Conservation (phyloP, 2,797 vertebrate species). For the Phrynocephalus guinanensis region DNA sequence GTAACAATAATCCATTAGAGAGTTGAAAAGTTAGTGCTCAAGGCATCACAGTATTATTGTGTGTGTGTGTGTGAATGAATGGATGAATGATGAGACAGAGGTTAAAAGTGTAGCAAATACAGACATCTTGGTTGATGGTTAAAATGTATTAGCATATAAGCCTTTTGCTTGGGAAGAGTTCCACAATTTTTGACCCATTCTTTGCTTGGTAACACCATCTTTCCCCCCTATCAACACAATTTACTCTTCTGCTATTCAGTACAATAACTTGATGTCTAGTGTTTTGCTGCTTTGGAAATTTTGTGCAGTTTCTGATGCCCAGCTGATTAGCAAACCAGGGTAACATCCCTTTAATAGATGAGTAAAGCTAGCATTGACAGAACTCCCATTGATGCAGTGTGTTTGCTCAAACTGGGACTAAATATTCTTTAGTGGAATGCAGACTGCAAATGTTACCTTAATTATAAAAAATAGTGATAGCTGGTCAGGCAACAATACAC, state of each 20-base stretch:
- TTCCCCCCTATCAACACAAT: not conserved
- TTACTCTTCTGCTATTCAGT: not conserved
- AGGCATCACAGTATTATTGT: too few relatives aligned
- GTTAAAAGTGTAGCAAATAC: not conserved
- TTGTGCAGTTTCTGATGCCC: not conserved
- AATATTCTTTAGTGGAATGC: slow-evolving; percentile 29
- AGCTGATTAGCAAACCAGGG: not conserved
- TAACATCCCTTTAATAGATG: not conserved
- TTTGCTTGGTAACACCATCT: not conserved
- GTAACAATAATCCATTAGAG: not conserved
- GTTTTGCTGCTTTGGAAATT: not conserved
- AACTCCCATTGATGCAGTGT: too few relatives aligned
- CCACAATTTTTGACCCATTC: not conserved
- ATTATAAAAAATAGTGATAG: slow-evolving; percentile 44
- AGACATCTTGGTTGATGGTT: not conserved
- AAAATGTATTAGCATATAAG: not conserved
- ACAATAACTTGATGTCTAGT: not conserved
- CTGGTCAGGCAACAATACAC: slow-evolving; percentile 31
- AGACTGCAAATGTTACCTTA: slow-evolving; percentile 28
- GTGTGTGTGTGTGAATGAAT: not conserved
- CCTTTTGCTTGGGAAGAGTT: too few relatives aligned
- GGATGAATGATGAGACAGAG: too few relatives aligned
- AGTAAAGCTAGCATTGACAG: too few relatives aligned
- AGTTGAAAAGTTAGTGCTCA: not conserved
- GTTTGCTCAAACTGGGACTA: too few relatives aligned